Base-by-base conservation (phyloP, 2,113 vertebrate genomes). In the Andinoacara biseriatus region DNA sequence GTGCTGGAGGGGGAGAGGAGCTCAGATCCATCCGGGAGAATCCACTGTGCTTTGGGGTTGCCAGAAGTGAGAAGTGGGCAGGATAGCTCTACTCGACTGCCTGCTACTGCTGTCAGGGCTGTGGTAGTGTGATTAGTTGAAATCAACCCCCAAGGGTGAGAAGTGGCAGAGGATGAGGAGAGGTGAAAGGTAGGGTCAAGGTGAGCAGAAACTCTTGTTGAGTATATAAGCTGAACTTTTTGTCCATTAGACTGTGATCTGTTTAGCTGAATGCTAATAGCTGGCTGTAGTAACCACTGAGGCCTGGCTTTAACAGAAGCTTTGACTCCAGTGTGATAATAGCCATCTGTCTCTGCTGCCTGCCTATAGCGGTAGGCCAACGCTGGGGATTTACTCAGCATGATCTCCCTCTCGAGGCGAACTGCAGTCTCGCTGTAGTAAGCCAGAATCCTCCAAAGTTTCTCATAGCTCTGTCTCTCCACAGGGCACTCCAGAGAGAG, bases 341-440 rank as follows among this genome's bases (percentile, higher is more conserved):
- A 96, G 7, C 96, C 95, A 3, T 96, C 96, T 2, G 94, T 95
- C 58, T 96, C 94, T 6, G 94, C 83, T 7, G 94, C 90, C 87
- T 99, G 98, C 15, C 87, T 94, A 89, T 99, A 99, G 59, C 83
- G 94, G 84, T 95, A 97, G 54, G 93, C 94, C 82, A 94, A 15
- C 10, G 89, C 83, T 6, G 97, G 95, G 18, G 95, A 92, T 84
- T 92, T 94, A 76, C 93, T 93, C 76, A 97, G 91, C 94, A 95
- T 91, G 35, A 94, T 14, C 24, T 97, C 97, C 24, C 95, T 96
- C 91, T 96, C 94, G 26, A 99, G 91, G 33, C 88, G 96, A 63
- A 97, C 96, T 1, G 97, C 96, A 3, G 95, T 96, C 87, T 99
- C 98, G 43, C 97, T 98, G 78, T 99, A 99, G 79, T 99, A 98